Conservation (phyloP, 1,140 invertebrate species). For the Trachelipus rathkii region DNA sequence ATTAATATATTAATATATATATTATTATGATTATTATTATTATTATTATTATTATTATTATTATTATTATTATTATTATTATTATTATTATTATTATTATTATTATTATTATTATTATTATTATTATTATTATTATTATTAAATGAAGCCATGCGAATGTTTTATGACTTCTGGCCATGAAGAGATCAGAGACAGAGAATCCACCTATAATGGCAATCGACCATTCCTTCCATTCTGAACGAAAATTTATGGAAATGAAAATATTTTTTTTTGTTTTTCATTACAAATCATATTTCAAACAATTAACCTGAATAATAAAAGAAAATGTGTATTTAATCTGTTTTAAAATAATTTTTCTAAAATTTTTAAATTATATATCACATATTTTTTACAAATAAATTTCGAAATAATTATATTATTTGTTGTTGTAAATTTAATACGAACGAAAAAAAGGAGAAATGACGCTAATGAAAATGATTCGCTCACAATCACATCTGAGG, state of each 20-base stretch:
- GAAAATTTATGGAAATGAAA: neutral
- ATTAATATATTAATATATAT: too few relatives aligned
- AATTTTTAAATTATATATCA: neutral
- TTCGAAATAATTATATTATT: neutral
- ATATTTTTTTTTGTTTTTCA: neutral
- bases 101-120: too few relatives aligned
- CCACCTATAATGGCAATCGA: neutral
- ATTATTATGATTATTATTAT: too few relatives aligned
- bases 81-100: too few relatives aligned
- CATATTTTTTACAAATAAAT: neutral
- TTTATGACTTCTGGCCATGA: constrained; percentile 7
- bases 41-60: too few relatives aligned
- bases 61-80: too few relatives aligned
- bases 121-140: neutral
- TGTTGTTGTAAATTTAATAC: too few relatives aligned
- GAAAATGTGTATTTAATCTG: too few relatives aligned
- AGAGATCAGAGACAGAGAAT: constrained; percentile 8
- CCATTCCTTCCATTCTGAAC: neutral
- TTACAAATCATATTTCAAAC: neutral
- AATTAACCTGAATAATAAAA: neutral
- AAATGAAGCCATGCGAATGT: neutral
- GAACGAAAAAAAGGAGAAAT: neutral
- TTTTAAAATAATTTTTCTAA: neutral
- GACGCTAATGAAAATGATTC: neutral
- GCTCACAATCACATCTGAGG: neutral